phyloP scores from a whole-genome alignment of 1,140 invertebrate genomes.

The Dufourea novaeangliae region DNA sequence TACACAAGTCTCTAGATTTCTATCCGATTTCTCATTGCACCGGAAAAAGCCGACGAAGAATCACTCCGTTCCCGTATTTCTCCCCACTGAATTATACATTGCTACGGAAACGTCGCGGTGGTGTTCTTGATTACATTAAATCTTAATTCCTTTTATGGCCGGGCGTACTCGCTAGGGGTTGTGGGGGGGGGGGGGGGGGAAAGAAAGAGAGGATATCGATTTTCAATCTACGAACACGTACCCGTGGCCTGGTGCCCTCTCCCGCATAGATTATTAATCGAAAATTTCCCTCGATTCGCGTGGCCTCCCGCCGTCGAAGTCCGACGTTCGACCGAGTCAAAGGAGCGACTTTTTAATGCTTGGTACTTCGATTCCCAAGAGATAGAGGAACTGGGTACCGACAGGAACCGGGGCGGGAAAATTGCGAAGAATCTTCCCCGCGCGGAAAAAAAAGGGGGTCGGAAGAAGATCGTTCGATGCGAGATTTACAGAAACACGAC shows the following conservation, averaged over 20 bases:
- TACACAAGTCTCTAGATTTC: too few species aligned
- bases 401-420: too few species aligned
- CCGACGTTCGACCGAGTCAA: too few species aligned
- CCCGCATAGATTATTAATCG: constrained; percentile 9
- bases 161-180: neutral
- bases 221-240: neutral
- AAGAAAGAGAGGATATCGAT: constrained; percentile 12
- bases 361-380: too few species aligned
- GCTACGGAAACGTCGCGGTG: neutral
- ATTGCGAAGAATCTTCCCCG: too few species aligned
- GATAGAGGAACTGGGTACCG: too few species aligned
- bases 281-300: neutral
- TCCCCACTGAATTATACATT: neutral
- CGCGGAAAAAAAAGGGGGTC: neutral
- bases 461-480: neutral
- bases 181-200: too few species aligned
- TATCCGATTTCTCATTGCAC: too few species aligned
- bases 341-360: too few species aligned
- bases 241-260: neutral
- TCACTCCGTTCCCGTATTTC: too few species aligned
- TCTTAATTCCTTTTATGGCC: constrained; percentile 19
- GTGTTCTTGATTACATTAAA: constrained; percentile 35
- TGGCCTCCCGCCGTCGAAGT: too few species aligned
- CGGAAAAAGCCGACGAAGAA: neutral
- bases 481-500: neutral